Evolutionary conservation across 2,888 invertebrate species (phyloP), one percentile per base, ranked within the genome.

Genomic region (Diabrotica balteata): DNA sequence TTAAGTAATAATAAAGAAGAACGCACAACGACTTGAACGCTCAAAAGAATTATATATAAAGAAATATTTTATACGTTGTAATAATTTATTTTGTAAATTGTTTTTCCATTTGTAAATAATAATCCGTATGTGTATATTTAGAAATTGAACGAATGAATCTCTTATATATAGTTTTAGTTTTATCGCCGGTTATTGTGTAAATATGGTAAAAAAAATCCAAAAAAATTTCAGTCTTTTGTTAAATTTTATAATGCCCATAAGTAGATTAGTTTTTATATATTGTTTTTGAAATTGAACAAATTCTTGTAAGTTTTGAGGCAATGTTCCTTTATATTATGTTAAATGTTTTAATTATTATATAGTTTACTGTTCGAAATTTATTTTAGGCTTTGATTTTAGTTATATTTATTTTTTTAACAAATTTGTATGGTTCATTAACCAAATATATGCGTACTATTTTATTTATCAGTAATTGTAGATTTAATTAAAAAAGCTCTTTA

Each of bases 41-140:
- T 70, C 69, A 72, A 72, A 52, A 59, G 47, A 57, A 11, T 46
- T 50, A 52, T 45, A 62, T n/a, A 58, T 43, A 52, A 62, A 53
- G 32, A 62, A 49, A 46, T 45, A 61, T 63, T 66, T 67, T 59
- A 67, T 71, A 49, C 32, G 32, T 32, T 60, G 59, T 63, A 66
- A 67, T 71, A 68, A 66, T 71, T 63, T 70, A 68, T 72, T 70
- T 69, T 69, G 68, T 72, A 68, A 66, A 69, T 68, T 67, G 66
- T 67, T 67, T 63, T 63, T 44, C 59, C 59, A 44, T 47, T 47
- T 69, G 69, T 71, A 71, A 67, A 71, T 71, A 71, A 63, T 62
- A 54, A 58, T 63, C 44, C 57, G 52, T 52, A 64, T 69, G 32
- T 69, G 67, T 72, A 72, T 69, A 72, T 69, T 72, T 69, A 65